Conservation (phyloP, 2,888 invertebrate genomes). For the Branchipolynoe longqiensis region DNA sequence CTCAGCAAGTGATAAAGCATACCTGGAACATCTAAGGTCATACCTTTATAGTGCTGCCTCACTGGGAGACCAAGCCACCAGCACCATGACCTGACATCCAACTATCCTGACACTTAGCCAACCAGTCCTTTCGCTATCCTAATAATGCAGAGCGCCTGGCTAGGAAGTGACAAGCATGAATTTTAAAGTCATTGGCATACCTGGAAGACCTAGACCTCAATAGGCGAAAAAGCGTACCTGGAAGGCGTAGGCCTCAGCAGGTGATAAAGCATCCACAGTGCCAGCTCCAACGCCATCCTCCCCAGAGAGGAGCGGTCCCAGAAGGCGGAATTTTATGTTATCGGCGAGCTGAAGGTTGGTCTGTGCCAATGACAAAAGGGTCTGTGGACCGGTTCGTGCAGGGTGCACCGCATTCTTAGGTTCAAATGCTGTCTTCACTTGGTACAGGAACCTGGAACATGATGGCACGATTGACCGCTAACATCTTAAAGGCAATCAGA, state of each 20-base stretch:
- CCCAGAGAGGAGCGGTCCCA: conserved; percentile 80
- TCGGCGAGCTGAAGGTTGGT: conserved; percentile 86
- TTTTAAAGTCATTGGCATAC: too few relatives aligned
- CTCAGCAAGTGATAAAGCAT: too few relatives aligned
- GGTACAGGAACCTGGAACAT: conserved; percentile 82
- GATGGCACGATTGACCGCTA: too few relatives aligned
- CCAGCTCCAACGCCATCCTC: conserved; percentile 69
- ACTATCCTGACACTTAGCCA: too few relatives aligned
- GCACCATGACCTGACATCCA: too few relatives aligned
- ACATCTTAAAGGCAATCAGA: too few relatives aligned
- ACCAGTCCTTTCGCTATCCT: too few relatives aligned
- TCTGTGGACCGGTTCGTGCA: conserved; percentile 70
- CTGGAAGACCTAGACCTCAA: conserved; percentile 6
- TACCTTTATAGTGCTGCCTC: not conserved
- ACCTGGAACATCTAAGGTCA: not conserved
- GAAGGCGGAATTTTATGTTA: conserved; percentile 84
- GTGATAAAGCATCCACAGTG: conserved; percentile 70
- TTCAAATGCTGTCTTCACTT: conserved; percentile 84
- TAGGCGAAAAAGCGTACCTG: too few relatives aligned
- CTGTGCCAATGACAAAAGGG: conserved; percentile 86
- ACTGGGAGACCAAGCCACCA: too few relatives aligned
- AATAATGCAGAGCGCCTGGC: too few relatives aligned
- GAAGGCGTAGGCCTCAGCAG: conserved; percentile 76
- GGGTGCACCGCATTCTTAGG: conserved; percentile 77
- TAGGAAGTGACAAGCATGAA: too few relatives aligned